Evolutionary conservation across 2,797 vertebrate genomes (phyloP), one percentile per base, ranked within the genome.

Genomic region (Ciconia nigra): DNA sequence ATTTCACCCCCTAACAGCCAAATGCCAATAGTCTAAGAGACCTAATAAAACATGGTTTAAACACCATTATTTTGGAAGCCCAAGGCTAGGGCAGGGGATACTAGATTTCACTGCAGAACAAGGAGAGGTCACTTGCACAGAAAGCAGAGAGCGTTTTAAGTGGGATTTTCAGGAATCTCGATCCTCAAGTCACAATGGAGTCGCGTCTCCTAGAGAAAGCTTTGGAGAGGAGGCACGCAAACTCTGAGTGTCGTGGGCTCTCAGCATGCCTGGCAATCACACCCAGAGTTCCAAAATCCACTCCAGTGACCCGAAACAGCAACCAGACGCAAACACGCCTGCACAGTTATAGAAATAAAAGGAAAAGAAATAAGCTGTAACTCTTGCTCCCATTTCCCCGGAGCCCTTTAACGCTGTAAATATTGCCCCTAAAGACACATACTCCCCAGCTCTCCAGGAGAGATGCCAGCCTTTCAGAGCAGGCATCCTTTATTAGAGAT

Each of bases 361-460:
- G 74, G 44, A 44, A 77, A 85, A 94, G 69, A 94, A 94, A 83
- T 15, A 83, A 94, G 86, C 83, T 85, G 59, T 25, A 87, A 55
- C 78, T 89, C 88, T 66, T 73, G 83, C 59, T 95, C 90, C 88
- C 71, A 77, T 83, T 81, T 94, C 94, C 89, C 93, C 3, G 4
- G 94, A 91, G 90, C 71, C 71, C 79, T 93, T 93, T 69, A 85
- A 49, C 0, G 71, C 83, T 85, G 83, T 80, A 87, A 96, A 94
- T 84, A 92, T 28, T 76, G 41, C 78, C 93, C 92, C 94, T 74
- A 13, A 54, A 93, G 95, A 87, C 74, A 71, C 33, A 4, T 0
- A 4, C 59, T 93, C n/a, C 33, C 59, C 74, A 57, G 61, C 81
- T 94, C 88, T 89, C 74, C 79, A 83, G 83, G 81, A 96, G 78